Evolutionary conservation across 2,113 vertebrate genomes (phyloP).

Genomic region (Monopterus albus): DNA sequence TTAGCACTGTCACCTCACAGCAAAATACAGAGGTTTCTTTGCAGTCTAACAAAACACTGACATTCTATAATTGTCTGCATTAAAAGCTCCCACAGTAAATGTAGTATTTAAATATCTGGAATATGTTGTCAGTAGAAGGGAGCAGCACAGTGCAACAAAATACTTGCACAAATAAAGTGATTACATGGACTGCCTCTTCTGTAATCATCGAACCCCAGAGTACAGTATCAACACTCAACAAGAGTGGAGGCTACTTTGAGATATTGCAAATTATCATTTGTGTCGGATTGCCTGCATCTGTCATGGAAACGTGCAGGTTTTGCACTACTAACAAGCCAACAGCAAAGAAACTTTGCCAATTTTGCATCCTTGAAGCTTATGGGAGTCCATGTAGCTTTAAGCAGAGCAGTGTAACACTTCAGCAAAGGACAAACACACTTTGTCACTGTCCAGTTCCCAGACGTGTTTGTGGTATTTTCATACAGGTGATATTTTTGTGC

Average conservation of each 20-base stretch:
- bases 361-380: background rate
- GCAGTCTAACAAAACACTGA: background rate
- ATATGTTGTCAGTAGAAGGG: background rate
- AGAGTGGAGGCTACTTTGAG: background rate
- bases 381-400: background rate
- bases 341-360: background rate
- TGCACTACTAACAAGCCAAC: background rate
- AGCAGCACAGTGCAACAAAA: background rate
- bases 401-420: background rate
- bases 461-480: background rate
- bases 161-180: background rate
- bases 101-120: no score
- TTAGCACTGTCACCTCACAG: no score
- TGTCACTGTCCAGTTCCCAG: no score
- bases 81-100: background rate
- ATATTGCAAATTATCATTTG: background rate
- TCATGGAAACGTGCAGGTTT: background rate
- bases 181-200: background rate
- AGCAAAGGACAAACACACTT: no score
- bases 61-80: background rate
- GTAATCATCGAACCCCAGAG: background rate
- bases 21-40: no score
- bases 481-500: background rate
- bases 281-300: background rate
- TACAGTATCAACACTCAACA: background rate